Conservation (phyloP, 2,113 vertebrate genomes). For the Chroicocephalus ridibundus region DNA sequence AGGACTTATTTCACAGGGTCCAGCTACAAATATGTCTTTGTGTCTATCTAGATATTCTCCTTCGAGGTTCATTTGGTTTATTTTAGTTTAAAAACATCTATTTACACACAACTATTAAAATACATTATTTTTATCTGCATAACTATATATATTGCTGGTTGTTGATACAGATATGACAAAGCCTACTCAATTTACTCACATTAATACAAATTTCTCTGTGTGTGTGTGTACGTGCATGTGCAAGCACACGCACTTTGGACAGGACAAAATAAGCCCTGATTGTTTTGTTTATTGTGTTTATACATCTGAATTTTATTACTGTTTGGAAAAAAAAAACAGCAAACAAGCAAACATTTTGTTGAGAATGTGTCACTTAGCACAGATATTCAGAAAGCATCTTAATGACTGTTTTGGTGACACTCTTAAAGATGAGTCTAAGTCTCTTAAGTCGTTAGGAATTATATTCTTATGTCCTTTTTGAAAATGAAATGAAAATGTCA, state of each 20-base stretch:
- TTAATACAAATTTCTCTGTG: not conserved
- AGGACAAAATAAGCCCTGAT: not conserved
- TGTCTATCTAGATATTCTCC: not conserved
- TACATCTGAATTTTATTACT: not conserved
- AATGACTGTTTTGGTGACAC: not conserved
- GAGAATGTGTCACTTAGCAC: not conserved
- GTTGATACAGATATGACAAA: not conserved
- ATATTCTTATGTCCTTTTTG: not conserved
- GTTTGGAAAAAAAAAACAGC: not conserved
- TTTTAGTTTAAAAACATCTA: not conserved
- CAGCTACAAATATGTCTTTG: not conserved
- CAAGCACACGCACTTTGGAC: not conserved
- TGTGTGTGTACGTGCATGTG: rapidly evolving
- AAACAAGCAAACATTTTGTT: not conserved
- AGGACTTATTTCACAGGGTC: not conserved
- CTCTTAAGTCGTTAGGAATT: not conserved
- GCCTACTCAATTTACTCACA: not conserved
- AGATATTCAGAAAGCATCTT: not conserved
- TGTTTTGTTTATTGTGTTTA: not conserved
- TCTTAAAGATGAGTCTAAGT: not conserved
- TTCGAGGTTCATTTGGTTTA: not conserved
- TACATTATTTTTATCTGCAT: not conserved
- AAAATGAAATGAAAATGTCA: not conserved
- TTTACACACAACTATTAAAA: not conserved
- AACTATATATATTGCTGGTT: not conserved